Evolutionary conservation across 2,113 vertebrate species (phyloP).

Genomic region (Paedocypris sp.): DNA sequence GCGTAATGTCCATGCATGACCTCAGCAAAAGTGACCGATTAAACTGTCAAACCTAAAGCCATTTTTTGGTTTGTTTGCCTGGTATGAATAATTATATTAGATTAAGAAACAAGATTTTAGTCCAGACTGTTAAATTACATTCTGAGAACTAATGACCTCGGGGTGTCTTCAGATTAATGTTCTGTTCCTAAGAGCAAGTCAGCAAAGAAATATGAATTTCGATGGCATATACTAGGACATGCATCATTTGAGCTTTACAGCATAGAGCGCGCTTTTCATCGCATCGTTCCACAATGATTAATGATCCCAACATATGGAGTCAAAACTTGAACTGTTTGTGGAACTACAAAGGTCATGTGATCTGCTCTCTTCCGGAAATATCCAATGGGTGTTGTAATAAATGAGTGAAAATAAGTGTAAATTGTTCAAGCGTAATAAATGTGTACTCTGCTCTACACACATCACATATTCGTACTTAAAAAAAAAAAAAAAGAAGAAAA

Average conservation of each 20-base stretch:
- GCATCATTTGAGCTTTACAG: conserved; percentile 18
- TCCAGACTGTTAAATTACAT: conserved; percentile 1
- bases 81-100: neutral
- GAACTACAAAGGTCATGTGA: conserved; percentile 1
- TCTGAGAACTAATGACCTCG: neutral
- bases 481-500: no score
- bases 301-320: conserved; percentile 24
- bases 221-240: conserved; percentile 6
- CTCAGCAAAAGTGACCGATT: neutral
- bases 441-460: no score
- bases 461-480: no score
- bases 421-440: no score
- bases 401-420: no score
- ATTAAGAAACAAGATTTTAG: neutral
- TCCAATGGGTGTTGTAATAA: neutral
- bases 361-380: neutral
- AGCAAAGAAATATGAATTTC: conserved; percentile 25
- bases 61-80: no score
- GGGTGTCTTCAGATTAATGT: conserved; percentile 24
- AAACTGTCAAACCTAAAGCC: no score
- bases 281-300: conserved; percentile 18
- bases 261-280: neutral
- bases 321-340: neutral
- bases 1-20: neutral
- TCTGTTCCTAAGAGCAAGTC: conserved; percentile 20